Base-by-base conservation (phyloP, 1,140 invertebrate genomes). In the Hermetia illucens region DNA sequence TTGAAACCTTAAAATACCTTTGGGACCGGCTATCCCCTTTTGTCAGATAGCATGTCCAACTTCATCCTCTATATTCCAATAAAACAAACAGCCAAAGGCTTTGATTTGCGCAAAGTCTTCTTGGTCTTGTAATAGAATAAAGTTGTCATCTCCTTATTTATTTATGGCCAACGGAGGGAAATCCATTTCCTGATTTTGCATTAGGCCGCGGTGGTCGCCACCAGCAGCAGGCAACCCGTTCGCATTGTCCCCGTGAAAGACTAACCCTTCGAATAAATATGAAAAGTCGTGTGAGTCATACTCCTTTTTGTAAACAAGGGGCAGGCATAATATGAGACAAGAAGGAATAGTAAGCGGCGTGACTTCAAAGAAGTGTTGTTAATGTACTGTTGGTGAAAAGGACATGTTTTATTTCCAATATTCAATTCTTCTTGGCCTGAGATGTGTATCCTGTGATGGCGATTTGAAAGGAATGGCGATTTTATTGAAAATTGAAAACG, bases 401-500 rank as follows among this genome's bases (percentile, higher is more conserved):
- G 24, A 27, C 24, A 27, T 27, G 13, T 27, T 27, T 27, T 27
- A 27, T 27, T 27, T 13, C 8, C 24, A 27, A 27, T 27, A 27
- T 27, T 27, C 24, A 27, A 27, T 27, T 27, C 13, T 27, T 27
- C 13, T 8, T 27, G 8, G 24, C 24, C 13, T 8, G 24, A 9
- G 24, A 27, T 27, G n/a, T n/a, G n/a, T n/a, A n/a, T 27, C 24
- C 24, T 13, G 24, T 27, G 24, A n/a, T n/a, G 24, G 13, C 24
- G 24, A 27, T 13, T 27, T 27, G 13, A 27, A 27, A 27, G 24
- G 24, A 13, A 8, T 8, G 24, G 13, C 24, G 24, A 13, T 27
- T 27, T 27, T 27, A 27, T 27, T 27, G 24, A 13, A 27, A 27
- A 27, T 27, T 27, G 24, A 27, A 27, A 27, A 27, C 24, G 24